Evolutionary conservation across 2,113 vertebrate species (phyloP).

Genomic region (Jaculus jaculus): DNA sequence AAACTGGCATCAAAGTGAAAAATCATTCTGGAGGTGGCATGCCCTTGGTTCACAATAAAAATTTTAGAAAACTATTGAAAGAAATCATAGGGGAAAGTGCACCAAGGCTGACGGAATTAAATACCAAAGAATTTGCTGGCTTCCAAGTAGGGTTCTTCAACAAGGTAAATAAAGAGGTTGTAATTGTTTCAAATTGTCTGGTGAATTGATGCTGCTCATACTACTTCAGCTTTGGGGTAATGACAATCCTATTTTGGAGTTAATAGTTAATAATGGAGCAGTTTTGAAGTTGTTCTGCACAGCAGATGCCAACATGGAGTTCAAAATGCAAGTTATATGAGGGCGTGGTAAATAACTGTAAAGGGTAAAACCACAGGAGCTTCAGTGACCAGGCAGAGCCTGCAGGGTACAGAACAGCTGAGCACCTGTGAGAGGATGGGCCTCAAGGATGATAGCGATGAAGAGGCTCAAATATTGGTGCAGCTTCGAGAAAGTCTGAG

Average conservation of each 20-base stretch:
- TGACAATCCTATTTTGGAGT: constrained; percentile 25
- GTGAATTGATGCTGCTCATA: constrained; percentile 7
- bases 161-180: constrained; percentile 86
- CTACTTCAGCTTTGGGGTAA: constrained; percentile 16
- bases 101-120: constrained; percentile 87
- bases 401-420: not conserved
- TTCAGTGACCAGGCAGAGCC: not conserved
- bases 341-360: not conserved
- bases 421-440: not conserved
- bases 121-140: constrained; percentile 90
- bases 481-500: not conserved
- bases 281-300: constrained; percentile 3
- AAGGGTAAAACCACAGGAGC: not conserved
- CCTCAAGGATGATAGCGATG: not conserved
- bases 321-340: constrained; percentile 13
- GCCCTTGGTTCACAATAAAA: constrained; percentile 86
- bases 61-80: constrained; percentile 91
- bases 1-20: constrained; percentile 91
- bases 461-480: not conserved
- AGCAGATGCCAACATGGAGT: not conserved
- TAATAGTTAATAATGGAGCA: not conserved
- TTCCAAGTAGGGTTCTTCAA: constrained; percentile 92
- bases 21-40: constrained; percentile 89
- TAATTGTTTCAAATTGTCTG: not conserved
- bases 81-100: constrained; percentile 88